These are phyloP conservation scores for Crocidura indochinensis DNA, from an alignment of 2,797 vertebrate genomes.

Conservation along the genomic window DNA sequence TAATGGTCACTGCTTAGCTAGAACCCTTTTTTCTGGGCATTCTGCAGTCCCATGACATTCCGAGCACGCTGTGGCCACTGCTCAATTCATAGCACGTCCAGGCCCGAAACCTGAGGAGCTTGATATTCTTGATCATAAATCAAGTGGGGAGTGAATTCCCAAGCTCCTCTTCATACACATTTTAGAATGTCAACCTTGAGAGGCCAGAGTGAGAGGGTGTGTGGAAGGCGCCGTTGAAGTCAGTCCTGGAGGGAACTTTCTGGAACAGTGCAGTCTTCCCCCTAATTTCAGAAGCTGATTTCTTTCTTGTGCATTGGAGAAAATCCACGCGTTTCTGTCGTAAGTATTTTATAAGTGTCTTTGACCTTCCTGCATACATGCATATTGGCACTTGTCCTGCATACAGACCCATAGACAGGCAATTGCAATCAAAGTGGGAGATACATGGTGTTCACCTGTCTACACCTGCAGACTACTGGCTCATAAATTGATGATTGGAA, in stretches of 20 bases:
- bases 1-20: not conserved
- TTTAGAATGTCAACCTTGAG: constrained; percentile 81
- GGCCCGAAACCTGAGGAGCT: constrained; percentile 62
- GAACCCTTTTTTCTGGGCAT: not conserved
- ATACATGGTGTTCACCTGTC: too few species aligned
- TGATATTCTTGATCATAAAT: constrained; percentile 74
- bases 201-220: constrained; percentile 33
- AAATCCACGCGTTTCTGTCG: constrained; percentile 30
- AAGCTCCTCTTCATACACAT: constrained; percentile 80
- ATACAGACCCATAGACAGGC: too few species aligned
- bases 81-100: not conserved
- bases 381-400: too few species aligned
- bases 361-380: too few species aligned
- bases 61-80: not conserved
- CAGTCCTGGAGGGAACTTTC: constrained; percentile 72
- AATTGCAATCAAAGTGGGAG: too few species aligned
- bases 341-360: not conserved
- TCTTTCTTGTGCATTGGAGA: not conserved
- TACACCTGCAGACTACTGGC: too few species aligned
- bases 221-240: constrained; percentile 37
- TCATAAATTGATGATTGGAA: too few species aligned
- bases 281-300: constrained; percentile 37
- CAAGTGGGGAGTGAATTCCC: constrained; percentile 77
- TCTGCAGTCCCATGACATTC: constrained; percentile 53
- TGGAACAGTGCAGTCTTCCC: constrained; percentile 42